Base-by-base conservation (phyloP, 2,113 vertebrate genomes). In the Triplophysa tibetana region DNA sequence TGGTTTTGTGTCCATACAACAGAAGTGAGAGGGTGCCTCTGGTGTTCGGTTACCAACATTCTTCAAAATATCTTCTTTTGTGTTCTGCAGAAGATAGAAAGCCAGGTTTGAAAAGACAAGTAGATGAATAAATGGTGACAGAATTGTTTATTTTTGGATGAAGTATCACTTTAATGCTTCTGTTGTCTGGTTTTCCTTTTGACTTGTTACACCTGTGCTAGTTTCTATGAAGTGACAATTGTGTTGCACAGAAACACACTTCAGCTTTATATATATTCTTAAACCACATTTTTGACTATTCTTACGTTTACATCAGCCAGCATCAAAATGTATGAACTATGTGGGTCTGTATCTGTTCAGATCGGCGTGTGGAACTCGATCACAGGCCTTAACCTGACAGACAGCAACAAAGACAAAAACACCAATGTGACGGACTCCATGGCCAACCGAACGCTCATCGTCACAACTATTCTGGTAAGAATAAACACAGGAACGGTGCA, bases 291-390 rank as follows among this genome's bases (percentile, higher is more conserved):
- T 38, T 8, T 38, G 33, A 38, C 33, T 7, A 38, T 70, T 2
- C 12, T 24, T 17, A 52, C 68, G 38, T 24, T 19, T 63, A 3
- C 19, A 23, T 19, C 4, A 2, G 23, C 8, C 9, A 17, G 7
- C 38, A 14, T 61, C 8, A 63, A 4, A 60, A 48, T 33, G 24
- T 19, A 11, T 21, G 1, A 24, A n/a, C 16, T 2, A 23, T 50
- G 3, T 72, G 24, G 6, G 43, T 58, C 2, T 70, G 26, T 21
- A 7, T 41, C 5, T 64, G 61, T 72, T 56, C 90, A 99, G 98
- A 95, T 99, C 64, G 98, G 97, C 5, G 91, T 97, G 72, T 99
- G 98, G 98, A 99, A 98, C 84, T 98, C 97, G 82, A 95, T 96
- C 87, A 93, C 90, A 24, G 98, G 98, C 89, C 96, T 99, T 90